Base-by-base conservation (phyloP, 2,113 vertebrate species). In the Varanus salvator region DNA sequence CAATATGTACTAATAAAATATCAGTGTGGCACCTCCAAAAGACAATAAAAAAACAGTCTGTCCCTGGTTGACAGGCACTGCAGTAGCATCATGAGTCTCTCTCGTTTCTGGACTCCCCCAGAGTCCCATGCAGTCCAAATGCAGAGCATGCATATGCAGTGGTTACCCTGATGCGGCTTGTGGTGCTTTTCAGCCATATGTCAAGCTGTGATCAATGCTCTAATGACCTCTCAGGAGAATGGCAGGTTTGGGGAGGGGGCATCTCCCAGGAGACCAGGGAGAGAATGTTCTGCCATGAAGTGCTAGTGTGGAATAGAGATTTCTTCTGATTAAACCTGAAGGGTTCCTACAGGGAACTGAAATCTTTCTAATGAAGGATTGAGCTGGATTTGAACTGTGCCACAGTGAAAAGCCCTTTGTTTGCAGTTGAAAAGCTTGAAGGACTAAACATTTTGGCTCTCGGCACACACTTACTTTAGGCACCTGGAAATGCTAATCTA, bases 331-430 rank as follows among this genome's bases (percentile, higher is more conserved):
- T 97, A 96, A 97, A 97, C 95, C 93, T 95, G 95, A 95, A 96
- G 93, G 96, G 93, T 96, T 96, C 97, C 95, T 96, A 87, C 94
- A 80, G 96, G 14, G 95, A 96, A 91, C 93, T 95, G 93, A 97
- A 95, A 96, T 94, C 93, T 97, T 97, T 96, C 96, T 97, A 97
- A 97, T 96, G 96, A 97, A 97, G 96, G 94, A 95, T 96, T 96
- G 96, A 95, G 93, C 92, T 95, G 95, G 96, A 95, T 97, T 97
- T 96, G 92, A 92, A 94, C 94, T 94, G 82, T 87, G 69, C 84
- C 93, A 88, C 89, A 87, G 82, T 96, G 95, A 97, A 97, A 97
- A 96, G 95, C 94, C 93, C 96, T 97, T 97, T 97, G 97, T 97
- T 97, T 93, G 93, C 86, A 60, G 88, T 96, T 96, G 94, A 95